phyloP scores from a whole-genome alignment of 2,797 vertebrate species.

The Gouania willdenowi region DNA sequence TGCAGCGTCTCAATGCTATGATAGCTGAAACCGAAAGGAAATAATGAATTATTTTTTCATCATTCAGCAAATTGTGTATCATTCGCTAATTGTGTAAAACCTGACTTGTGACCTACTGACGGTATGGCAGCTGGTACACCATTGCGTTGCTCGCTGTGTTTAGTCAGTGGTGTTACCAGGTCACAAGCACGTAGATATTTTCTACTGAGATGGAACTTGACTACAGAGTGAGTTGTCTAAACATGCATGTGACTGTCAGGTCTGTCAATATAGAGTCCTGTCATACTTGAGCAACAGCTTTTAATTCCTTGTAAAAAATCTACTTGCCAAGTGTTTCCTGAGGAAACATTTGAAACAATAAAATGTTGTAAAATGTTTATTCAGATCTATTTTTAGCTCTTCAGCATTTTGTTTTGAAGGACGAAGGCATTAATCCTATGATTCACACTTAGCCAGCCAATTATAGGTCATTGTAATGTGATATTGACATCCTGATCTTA shows the following conservation, averaged over 20 bases:
- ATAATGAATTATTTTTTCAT: slow-evolving; percentile 20
- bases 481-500: too few species aligned
- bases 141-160: neutral
- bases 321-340: too few species aligned
- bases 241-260: slow-evolving; percentile 26
- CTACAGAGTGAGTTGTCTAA: slow-evolving; percentile 26
- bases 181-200: neutral
- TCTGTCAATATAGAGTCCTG: slow-evolving; percentile 12
- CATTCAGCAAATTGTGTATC: slow-evolving; percentile 12
- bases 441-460: too few species aligned
- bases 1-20: slow-evolving; percentile 40
- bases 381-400: neutral
- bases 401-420: neutral
- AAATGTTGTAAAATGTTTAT: neutral
- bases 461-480: too few species aligned
- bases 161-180: too few species aligned
- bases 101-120: slow-evolving; percentile 25
- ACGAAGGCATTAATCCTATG: too few species aligned
- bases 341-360: too few species aligned
- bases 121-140: neutral
- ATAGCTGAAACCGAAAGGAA: slow-evolving; percentile 24
- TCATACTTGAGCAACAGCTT: slow-evolving; percentile 44
- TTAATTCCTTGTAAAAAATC: too few species aligned
- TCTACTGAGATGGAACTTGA: slow-evolving; percentile 12
- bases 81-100: slow-evolving; percentile 3